Conservation (phyloP, 2,113 vertebrate genomes). For the Strix uralensis region DNA sequence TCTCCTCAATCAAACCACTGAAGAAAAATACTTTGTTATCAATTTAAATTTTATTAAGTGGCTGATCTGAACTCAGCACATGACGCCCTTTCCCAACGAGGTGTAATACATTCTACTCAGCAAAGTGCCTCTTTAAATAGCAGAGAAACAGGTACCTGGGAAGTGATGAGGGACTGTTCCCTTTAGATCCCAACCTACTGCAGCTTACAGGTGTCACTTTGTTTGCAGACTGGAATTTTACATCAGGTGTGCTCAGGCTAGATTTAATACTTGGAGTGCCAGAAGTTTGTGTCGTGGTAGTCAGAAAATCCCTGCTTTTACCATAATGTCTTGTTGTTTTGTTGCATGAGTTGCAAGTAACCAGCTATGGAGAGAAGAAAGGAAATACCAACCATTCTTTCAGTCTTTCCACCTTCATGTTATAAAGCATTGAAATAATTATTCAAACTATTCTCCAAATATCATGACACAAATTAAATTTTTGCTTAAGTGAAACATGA, state of each 20-base stretch:
- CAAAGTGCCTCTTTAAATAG: neutral
- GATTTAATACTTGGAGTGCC: conserved; percentile 60
- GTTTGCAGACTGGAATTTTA: conserved; percentile 51
- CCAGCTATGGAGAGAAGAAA: conserved; percentile 75
- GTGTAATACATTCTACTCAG: neutral
- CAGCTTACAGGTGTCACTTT: conserved; percentile 39
- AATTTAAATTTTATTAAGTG: neutral
- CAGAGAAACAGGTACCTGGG: conserved; percentile 67
- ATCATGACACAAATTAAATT: neutral
- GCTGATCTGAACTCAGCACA: neutral
- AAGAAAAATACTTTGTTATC: neutral
- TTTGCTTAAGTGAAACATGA: neutral
- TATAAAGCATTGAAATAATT: neutral
- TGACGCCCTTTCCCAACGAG: neutral
- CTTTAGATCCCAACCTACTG: conserved; percentile 56
- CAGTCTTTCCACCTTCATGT: neutral
- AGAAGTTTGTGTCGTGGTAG: conserved; percentile 41
- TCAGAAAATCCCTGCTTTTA: conserved; percentile 77
- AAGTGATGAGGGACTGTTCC: conserved; percentile 52
- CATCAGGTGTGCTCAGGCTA: conserved; percentile 57
- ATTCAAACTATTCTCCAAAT: neutral
- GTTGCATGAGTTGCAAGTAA: conserved; percentile 88
- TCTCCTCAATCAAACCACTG: neutral
- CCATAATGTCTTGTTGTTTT: conserved; percentile 80
- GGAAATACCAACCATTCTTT: neutral